Base-by-base conservation (phyloP, 2,113 vertebrate genomes). In the Gymnogyps californianus region DNA sequence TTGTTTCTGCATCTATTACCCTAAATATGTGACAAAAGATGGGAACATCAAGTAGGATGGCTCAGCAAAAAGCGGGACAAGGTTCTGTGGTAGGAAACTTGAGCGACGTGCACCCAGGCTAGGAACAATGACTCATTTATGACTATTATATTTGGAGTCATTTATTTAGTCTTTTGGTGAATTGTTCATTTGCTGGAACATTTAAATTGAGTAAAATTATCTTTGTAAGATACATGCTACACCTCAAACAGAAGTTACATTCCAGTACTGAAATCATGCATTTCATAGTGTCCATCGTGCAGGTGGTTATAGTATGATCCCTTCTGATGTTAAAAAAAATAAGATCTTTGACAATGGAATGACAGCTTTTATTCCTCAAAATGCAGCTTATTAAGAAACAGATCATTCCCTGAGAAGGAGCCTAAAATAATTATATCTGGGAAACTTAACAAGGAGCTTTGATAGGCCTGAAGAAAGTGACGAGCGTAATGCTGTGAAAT, bases 31-130 rank as follows among this genome's bases (percentile, higher is more conserved):
- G 81, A 18, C 62, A 72, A 71, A 74, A 10, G 16, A 76, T 4
- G 7, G 62, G 20, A 67, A 29, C 24, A 15, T 54, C 47, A 52
- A 47, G 16, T 52, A 38, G 15, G 20, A 66, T 42, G 20, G 12
- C 26, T 62, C 77, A 57, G 3, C 34, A n/a, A 69, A 77, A 83
- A 19, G 34, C 11, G 52, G 31, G 11, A 47, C 16, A 18, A 61
- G 7, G 13, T 61, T 94, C 40, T 29, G 51, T 38, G 21, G 31
- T 28, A 46, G 29, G 19, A 31, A 85, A 52, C 7, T 44, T 72
- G 36, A 77, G 29, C 1, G 47, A 34, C 0, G 0, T 44, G 16
- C 13, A 51, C 18, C 82, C 8, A 40, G 24, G 13, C 42, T 83
- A n/a, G 51, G 26, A 80, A 36, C 61, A 87, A 38, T 15, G 1